A percentile compares a stretch with the other conserved stretches of the same genome.
Evolutionary conservation across 2,797 vertebrate genomes (phyloP).

Genomic region (Salarias fasciatus): DNA sequence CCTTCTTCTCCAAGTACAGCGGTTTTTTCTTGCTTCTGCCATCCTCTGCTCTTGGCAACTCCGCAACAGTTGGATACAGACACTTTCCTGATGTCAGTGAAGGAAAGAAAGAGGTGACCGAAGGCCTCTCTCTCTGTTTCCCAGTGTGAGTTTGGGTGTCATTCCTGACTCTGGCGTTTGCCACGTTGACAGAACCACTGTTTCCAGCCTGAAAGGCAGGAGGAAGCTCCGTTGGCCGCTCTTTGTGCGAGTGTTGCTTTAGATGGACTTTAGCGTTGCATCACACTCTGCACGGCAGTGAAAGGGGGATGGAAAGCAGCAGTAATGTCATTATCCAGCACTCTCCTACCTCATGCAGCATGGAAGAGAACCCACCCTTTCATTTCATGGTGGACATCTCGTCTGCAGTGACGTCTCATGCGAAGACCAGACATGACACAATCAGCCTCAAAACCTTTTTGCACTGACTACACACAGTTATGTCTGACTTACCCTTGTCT

Average conservation of each 20-base stretch:
- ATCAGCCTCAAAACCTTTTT: too few species aligned
- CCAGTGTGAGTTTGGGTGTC: constrained; percentile 47
- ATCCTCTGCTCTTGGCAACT: neutral
- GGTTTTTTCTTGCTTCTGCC: constrained; percentile 34
- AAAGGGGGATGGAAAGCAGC: constrained; percentile 49
- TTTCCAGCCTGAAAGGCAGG: constrained; percentile 54
- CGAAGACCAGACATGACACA: constrained; percentile 35
- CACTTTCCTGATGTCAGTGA: constrained; percentile 34
- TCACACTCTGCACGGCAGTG: constrained; percentile 49
- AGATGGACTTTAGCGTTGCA: constrained; percentile 44
- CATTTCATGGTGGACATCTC: constrained; percentile 35
- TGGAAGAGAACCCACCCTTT: constrained; percentile 45
- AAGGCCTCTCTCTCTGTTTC: constrained; percentile 38
- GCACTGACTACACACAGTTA: too few species aligned
- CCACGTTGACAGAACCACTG: constrained; percentile 75
- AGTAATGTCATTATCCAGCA: constrained; percentile 64
- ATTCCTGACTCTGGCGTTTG: constrained; percentile 55
- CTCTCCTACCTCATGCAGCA: constrained; percentile 24
- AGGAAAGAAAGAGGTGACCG: constrained; percentile 53
- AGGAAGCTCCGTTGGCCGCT: constrained; percentile 46
- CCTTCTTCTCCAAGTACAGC: constrained; percentile 23
- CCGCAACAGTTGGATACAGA: constrained; percentile 24
- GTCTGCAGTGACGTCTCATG: constrained; percentile 40
- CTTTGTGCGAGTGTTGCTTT: constrained; percentile 46
- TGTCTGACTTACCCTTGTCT: too few species aligned